Evolutionary conservation across 92 coral and sea anemone genomes (phyloP).

Genomic region (Montipora capitata): DNA sequence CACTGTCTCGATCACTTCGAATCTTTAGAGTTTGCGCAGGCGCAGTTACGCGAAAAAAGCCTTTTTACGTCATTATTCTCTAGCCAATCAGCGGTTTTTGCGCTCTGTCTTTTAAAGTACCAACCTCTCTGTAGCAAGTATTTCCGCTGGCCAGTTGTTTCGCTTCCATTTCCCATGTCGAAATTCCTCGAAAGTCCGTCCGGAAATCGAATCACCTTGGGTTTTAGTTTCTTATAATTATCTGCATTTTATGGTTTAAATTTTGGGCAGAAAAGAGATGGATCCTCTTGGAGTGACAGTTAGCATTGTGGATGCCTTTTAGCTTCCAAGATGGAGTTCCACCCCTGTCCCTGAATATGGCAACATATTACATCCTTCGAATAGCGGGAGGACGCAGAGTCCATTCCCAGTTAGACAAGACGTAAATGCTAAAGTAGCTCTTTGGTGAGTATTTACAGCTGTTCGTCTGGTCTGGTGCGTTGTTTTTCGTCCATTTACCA

Average conservation of each 20-base stretch:
- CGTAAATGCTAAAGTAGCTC: conserved; percentile 85
- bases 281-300: conserved; percentile 97
- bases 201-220: not conserved
- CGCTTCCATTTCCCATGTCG: not conserved
- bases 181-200: not conserved
- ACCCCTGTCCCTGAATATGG: conserved; percentile 76
- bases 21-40: no score
- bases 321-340: conserved; percentile 91
- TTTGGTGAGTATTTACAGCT: conserved; percentile 82
- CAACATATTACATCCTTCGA: conserved; percentile 26
- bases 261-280: conserved; percentile 37
- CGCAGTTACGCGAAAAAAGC: no score
- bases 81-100: no score
- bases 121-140: no score
- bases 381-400: conserved; percentile 40
- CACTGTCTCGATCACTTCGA: no score
- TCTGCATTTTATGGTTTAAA: not conserved
- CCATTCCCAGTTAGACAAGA: conserved; percentile 93
- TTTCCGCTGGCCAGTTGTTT: conserved; percentile 1
- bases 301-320: conserved; percentile 76
- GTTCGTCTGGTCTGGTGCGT: no score
- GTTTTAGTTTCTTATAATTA: not conserved
- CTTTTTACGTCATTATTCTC: no score
- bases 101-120: no score
- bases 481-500: no score